A percentile compares a stretch with the other conserved stretches of the same genome.
phyloP scores from a whole-genome alignment of 2,888 invertebrate genomes.

The Drosophila algonquin region DNA sequence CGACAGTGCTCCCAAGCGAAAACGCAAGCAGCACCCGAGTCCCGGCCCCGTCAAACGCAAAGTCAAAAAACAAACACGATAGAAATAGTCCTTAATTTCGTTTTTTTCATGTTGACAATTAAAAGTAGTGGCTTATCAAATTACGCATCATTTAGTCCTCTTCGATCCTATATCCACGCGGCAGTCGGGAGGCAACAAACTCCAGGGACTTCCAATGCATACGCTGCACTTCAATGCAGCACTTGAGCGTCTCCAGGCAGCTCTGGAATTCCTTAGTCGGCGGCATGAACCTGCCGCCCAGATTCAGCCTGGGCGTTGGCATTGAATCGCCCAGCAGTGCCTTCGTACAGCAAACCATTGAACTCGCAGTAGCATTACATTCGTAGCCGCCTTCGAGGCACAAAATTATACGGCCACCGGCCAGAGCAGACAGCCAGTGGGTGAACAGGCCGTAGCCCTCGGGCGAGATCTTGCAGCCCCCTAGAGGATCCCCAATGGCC shows the following conservation, averaged over 20 bases:
- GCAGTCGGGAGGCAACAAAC: no score
- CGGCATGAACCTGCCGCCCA: no score
- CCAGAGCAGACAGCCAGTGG: constrained; percentile 91
- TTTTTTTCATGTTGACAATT: not conserved
- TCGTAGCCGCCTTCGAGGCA: constrained; percentile 98
- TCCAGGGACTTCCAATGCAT: no score
- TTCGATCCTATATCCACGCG: no score
- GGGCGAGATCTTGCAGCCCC: constrained; percentile 94
- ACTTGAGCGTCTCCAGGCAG: no score
- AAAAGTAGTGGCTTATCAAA: not conserved
- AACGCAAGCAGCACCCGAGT: constrained; percentile 18
- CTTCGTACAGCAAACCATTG: no score
- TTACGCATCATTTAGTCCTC: not conserved
- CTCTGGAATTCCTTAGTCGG: no score
- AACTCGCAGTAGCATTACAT: no score
- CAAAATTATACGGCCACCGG: constrained; percentile 91
- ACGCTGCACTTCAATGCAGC: no score
- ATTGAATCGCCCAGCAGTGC: no score
- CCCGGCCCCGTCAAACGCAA: constrained; percentile 4
- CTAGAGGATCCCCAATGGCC: constrained; percentile 92
- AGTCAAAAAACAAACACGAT: constrained; percentile 15
- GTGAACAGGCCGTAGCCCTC: constrained; percentile 96
- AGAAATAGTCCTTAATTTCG: constrained; percentile 1
- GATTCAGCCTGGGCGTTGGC: no score
- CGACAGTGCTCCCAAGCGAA: constrained; percentile 16